These are phyloP conservation scores for Gastrophysa polygoni DNA, from an alignment of 2,888 invertebrate species.

Conservation along the genomic window DNA sequence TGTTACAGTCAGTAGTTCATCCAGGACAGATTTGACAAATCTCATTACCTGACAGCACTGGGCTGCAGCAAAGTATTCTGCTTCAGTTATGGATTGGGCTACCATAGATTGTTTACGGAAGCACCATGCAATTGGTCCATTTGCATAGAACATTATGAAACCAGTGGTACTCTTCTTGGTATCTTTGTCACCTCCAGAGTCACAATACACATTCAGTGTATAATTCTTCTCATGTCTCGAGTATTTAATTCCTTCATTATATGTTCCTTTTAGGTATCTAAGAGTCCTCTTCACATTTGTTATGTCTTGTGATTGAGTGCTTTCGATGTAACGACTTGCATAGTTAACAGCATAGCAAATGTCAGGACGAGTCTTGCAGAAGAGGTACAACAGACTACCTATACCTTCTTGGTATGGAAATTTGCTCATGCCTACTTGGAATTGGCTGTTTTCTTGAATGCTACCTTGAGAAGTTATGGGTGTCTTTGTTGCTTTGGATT, in stretches of 20 bases:
- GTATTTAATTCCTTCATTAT: neutral
- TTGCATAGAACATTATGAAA: conserved; percentile 1
- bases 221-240: neutral
- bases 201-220: conserved; percentile 4
- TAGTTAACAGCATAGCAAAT: conserved; percentile 14
- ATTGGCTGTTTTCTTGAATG: too few species aligned
- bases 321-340: conserved; percentile 13
- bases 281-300: conserved; percentile 15
- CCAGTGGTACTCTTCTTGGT: conserved; percentile 8
- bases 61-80: neutral
- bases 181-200: neutral
- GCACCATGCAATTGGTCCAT: conserved; percentile 3
- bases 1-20: neutral
- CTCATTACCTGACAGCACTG: neutral
- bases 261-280: conserved; percentile 12
- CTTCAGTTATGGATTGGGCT: neutral
- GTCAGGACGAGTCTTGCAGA: conserved; percentile 18
- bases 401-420: conserved; percentile 21
- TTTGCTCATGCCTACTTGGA: too few species aligned
- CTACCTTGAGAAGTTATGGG: neutral
- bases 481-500: neutral
- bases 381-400: conserved; percentile 21
- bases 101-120: neutral
- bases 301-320: conserved; percentile 3
- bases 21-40: neutral